These are phyloP conservation scores for Drosophila pachea DNA, from an alignment of 1,140 invertebrate species.

Conservation along the genomic window DNA sequence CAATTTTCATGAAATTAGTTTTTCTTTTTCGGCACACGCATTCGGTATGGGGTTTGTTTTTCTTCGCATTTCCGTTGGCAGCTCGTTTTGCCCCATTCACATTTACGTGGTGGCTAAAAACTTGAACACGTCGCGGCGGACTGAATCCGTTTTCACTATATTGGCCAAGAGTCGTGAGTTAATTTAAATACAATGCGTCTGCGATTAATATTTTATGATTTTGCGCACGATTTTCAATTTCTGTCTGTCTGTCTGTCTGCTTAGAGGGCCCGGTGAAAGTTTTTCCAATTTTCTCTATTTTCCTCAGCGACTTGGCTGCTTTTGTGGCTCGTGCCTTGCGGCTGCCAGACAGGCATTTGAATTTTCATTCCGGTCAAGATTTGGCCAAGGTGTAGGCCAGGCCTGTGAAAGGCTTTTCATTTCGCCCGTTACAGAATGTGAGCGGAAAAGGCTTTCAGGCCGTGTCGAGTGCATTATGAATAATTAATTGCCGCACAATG, in stretches of 20 bases:
- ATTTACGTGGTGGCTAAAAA: conserved; percentile 48
- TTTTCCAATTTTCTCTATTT: conserved; percentile 35
- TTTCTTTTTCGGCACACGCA: conserved; percentile 49
- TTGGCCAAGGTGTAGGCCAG: conserved; percentile 9
- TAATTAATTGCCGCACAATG: conserved; percentile 62
- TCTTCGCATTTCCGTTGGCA: conserved; percentile 4
- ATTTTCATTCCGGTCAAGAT: conserved; percentile 53
- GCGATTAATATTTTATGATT: conserved; percentile 71
- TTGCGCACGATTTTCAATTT: conserved; percentile 68
- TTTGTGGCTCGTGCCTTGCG: conserved; percentile 37
- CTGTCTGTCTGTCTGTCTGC: conserved; percentile 22
- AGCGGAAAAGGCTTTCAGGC: conserved; percentile 20
- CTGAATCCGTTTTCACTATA: conserved; percentile 46
- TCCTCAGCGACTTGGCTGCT: conserved; percentile 15
- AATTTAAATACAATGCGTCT: conserved; percentile 55
- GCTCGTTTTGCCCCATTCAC: conserved; percentile 38
- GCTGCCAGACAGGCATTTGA: conserved; percentile 67
- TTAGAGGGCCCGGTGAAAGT: conserved; percentile 43
- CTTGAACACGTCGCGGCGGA: conserved; percentile 54
- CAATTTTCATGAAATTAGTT: conserved; percentile 75
- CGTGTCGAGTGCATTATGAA: conserved; percentile 60
- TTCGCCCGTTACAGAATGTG: conserved; percentile 9
- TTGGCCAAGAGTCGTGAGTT: conserved; percentile 39
- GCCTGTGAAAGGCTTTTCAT: conserved; percentile 49
- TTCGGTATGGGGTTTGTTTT: conserved; percentile 19